Evolutionary conservation across 2,888 invertebrate species (phyloP), one percentile per base, ranked within the genome.

Genomic region (Aphidoletes aphidimyza): DNA sequence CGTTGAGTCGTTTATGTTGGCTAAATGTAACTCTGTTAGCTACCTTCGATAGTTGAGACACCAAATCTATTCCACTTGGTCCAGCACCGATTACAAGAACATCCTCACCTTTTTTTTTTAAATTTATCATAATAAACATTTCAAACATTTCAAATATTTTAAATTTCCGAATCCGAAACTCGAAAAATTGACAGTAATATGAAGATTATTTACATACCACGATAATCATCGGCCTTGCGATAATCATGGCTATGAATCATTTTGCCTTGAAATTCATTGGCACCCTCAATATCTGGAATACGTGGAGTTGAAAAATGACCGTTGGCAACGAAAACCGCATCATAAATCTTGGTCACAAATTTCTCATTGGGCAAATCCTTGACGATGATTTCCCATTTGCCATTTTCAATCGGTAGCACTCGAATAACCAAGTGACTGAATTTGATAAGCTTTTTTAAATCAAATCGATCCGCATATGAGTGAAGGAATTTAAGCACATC

Each of bases 11-110:
- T 86, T 93, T 91, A 87, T 94, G 95, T 88, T 95, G 95, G 88
- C 95, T 95, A 37, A 95, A 91, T 84, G 93, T 91, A 5, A 95
- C 94, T 89, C 91, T 86, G 85, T 90, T 87, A 0, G 95, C 93
- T 0, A 92, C 91, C 86, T 91, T 89, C 36, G 94, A 92, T 85
- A 95, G 91, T 87, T 95, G 94, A 78, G 93, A 88, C 0, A 94
- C 93, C 42, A 95, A 91, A 89, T 95, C 95, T 89, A 95, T 92
- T 22, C 97, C 98, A 1, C 97, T 97, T 34, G 96, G 95, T 0
- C 96, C 96, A 0, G 96, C 97, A 0, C 98, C 98, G 34, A 98
- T 91, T 9, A 97, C 93, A 30, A 96, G 91, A 0, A 97, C 96
- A 3, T 90, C 91, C 88, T 93, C 92, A 85, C 91, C 93, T 89